Conservation (phyloP, 1,140 invertebrate species). For the Parapsyche elsis region DNA sequence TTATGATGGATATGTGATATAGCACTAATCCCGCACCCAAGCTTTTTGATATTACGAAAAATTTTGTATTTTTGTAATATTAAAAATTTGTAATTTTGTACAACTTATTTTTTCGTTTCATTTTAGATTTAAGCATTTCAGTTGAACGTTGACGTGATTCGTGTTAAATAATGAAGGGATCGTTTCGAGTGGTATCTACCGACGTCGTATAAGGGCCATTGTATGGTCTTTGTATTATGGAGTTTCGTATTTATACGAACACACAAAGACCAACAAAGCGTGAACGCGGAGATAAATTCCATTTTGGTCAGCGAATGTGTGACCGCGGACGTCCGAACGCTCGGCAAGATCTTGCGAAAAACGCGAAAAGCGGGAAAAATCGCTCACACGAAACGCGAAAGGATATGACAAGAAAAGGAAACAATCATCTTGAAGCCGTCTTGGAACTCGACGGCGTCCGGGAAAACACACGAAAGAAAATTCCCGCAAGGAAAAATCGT, state of each 20-base stretch:
- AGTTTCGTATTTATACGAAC: conserved; percentile 31
- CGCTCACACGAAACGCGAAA: neutral
- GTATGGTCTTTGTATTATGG: neutral
- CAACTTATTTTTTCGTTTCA: no score
- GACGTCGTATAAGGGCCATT: neutral
- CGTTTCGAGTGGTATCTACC: neutral
- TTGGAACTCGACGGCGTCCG: neutral
- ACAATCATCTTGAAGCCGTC: neutral
- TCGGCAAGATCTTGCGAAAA: neutral
- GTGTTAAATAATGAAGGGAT: neutral
- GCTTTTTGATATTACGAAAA: no score
- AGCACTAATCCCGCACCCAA: no score
- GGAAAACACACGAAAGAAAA: neutral
- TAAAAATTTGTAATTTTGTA: no score
- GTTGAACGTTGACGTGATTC: no score
- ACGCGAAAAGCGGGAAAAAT: neutral
- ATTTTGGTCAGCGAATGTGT: conserved; percentile 9
- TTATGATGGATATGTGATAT: no score
- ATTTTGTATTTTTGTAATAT: no score
- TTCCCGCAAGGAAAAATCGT: neutral
- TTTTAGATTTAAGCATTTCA: no score
- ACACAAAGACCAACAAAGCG: conserved; percentile 33
- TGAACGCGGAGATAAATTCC: conserved; percentile 35
- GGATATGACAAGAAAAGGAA: conserved; percentile 8
- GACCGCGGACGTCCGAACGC: neutral